phyloP scores from a whole-genome alignment of 2,888 invertebrate species.

The Erpobdella octoculata region DNA sequence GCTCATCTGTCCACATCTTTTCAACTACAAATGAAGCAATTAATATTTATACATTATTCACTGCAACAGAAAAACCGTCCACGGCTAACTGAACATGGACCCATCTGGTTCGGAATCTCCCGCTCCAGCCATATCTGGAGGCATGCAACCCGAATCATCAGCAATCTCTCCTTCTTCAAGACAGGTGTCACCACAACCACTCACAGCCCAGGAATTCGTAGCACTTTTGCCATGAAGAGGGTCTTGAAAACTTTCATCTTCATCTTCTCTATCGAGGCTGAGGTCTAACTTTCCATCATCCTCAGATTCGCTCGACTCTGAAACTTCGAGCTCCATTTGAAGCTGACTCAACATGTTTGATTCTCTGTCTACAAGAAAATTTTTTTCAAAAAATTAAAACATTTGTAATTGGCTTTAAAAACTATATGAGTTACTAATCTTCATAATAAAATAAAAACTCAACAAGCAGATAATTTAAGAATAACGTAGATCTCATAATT shows the following conservation, averaged over 20 bases:
- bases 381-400: too few relatives aligned
- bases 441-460: too few relatives aligned
- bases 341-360: slow-evolving; percentile 4
- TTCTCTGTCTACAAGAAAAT: not conserved
- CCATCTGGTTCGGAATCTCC: not conserved
- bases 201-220: slow-evolving; percentile 25
- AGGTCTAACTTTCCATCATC: slow-evolving; percentile 30
- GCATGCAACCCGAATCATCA: not conserved
- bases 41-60: too few relatives aligned
- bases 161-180: not conserved
- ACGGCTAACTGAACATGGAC: too few relatives aligned
- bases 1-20: too few relatives aligned
- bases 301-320: slow-evolving; percentile 34
- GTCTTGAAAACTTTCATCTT: slow-evolving; percentile 38
- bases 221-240: slow-evolving; percentile 39
- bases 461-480: too few relatives aligned
- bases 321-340: slow-evolving; percentile 34
- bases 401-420: too few relatives aligned
- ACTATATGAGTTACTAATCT: too few relatives aligned
- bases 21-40: too few relatives aligned
- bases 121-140: not conserved
- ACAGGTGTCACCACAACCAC: not conserved
- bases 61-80: too few relatives aligned
- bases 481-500: too few relatives aligned
- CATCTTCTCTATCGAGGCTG: slow-evolving; percentile 45